Evolutionary conservation across 30 jellyfish, hydroid and myxozoan genomes (phyloP).

Genomic region (Turritopsis dohrnii): DNA sequence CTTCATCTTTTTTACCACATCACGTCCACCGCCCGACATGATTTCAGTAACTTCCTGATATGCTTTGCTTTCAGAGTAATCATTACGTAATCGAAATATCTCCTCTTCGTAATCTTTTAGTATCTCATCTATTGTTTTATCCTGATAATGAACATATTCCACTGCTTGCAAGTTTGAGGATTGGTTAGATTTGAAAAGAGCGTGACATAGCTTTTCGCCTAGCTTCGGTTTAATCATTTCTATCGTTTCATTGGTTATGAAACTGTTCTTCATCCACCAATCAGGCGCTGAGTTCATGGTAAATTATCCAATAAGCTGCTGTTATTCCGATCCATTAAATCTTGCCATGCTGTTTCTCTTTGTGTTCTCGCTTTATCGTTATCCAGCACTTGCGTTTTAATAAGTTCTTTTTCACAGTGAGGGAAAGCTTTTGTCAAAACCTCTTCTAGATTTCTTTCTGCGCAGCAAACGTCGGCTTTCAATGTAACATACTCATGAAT

Average conservation of each 20-base stretch:
- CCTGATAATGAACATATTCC: constrained; percentile 26
- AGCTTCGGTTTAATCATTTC: constrained; percentile 4
- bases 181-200: not conserved
- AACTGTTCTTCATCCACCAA: not conserved
- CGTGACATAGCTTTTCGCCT: constrained; percentile 16
- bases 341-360: not conserved
- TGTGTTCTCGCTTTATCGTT: not conserved
- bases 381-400: not conserved
- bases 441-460: not conserved
- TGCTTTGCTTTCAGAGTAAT: not conserved
- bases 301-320: not conserved
- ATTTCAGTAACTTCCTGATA: not conserved
- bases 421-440: not conserved
- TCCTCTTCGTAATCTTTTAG: constrained; percentile 28
- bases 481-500: not conserved
- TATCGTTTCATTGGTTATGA: not conserved
- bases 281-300: not conserved
- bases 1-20: not conserved
- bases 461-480: not conserved
- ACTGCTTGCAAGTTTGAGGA: not conserved
- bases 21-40: not conserved
- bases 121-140: constrained; percentile 19
- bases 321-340: not conserved
- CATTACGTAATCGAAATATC: not conserved
- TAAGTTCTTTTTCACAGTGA: not conserved